Evolutionary conservation across 2,113 vertebrate genomes (phyloP).

Genomic region (Menura novaehollandiae): DNA sequence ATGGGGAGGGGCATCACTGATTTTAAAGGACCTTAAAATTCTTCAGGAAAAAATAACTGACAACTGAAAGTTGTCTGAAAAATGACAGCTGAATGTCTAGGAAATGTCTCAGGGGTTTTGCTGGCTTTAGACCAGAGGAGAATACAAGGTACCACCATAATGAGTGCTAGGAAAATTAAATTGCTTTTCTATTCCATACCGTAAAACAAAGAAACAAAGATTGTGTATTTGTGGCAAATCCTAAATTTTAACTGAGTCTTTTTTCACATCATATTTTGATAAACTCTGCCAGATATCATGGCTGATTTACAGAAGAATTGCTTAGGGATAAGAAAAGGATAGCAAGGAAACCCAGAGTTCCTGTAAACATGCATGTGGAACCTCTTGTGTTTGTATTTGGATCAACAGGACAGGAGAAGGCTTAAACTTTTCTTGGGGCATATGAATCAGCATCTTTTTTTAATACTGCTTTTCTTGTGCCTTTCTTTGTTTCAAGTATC

Average conservation of each 20-base stretch:
- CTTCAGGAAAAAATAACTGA: background rate
- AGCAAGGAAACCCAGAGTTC: background rate
- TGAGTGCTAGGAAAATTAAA: background rate
- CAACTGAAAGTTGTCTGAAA: background rate
- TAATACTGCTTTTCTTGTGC: background rate
- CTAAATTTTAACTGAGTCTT: background rate
- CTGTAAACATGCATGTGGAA: background rate
- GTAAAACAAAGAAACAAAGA: background rate
- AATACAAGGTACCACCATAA: background rate
- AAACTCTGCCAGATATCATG: background rate
- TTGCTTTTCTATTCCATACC: background rate
- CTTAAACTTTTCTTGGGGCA: background rate
- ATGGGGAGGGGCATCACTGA: background rate
- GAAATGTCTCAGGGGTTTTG: background rate
- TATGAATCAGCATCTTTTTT: background rate
- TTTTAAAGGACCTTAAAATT: background rate
- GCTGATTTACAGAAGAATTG: background rate
- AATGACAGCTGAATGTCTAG: background rate
- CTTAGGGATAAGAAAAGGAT: background rate
- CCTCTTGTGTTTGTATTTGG: background rate
- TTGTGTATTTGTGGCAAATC: background rate
- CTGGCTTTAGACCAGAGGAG: background rate
- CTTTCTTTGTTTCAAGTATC: background rate
- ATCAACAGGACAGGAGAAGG: background rate
- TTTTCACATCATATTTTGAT: background rate